Evolutionary conservation across 2,797 vertebrate genomes (phyloP).

Genomic region (Glyptemys insculpta): DNA sequence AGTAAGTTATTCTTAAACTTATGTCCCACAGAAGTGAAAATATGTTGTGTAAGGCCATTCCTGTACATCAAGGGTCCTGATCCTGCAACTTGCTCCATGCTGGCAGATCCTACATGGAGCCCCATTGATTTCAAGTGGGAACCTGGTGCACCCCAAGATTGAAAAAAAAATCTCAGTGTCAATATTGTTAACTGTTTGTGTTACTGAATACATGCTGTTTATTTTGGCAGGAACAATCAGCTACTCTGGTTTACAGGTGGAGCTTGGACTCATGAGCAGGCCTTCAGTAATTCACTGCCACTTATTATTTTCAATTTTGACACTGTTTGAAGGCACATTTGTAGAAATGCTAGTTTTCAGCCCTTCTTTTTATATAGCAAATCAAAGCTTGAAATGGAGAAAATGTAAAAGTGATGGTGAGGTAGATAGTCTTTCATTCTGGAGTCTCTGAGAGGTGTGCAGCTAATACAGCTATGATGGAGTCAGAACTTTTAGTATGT

Average conservation of each 20-base stretch:
- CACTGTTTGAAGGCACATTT: neutral
- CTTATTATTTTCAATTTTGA: neutral
- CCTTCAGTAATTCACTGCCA: neutral
- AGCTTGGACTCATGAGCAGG: neutral
- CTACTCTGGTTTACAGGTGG: neutral
- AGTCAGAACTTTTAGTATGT: slow-evolving; percentile 26
- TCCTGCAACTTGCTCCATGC: neutral
- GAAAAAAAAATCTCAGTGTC: fast-evolving
- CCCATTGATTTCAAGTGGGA: neutral
- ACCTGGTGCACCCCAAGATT: neutral
- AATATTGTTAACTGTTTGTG: neutral
- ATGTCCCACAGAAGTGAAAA: neutral
- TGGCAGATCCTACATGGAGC: fast-evolving
- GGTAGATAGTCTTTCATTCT: slow-evolving; percentile 63
- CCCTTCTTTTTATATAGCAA: neutral
- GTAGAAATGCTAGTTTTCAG: slow-evolving; percentile 16
- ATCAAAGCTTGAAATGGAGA: neutral
- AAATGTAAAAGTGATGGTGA: slow-evolving; percentile 58
- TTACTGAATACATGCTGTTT: neutral
- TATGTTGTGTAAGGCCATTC: neutral
- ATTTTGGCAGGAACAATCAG: neutral
- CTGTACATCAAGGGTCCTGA: neutral
- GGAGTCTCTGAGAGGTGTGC: slow-evolving; percentile 30
- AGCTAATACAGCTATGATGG: slow-evolving; percentile 55
- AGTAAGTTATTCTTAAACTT: neutral